Evolutionary conservation across 1,140 invertebrate genomes (phyloP).

Genomic region (Trichonephila clavipes): DNA sequence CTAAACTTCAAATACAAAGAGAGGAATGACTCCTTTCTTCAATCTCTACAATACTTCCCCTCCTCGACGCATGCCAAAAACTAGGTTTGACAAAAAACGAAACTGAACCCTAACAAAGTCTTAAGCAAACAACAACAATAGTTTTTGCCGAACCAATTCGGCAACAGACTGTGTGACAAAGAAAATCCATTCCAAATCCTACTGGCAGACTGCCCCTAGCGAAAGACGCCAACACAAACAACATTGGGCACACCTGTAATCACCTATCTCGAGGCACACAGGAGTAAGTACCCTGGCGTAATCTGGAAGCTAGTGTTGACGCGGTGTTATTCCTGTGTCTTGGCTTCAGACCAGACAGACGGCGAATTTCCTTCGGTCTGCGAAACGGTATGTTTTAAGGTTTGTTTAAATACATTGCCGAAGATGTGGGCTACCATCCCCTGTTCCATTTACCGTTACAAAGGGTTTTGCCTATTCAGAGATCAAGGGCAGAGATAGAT

Average conservation of each 20-base stretch:
- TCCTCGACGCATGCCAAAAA: no score
- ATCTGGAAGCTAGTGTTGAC: slow-evolving; percentile 31
- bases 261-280: not conserved
- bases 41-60: no score
- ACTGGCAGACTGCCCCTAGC: not conserved
- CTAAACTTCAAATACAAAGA: no score
- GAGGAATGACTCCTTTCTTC: no score
- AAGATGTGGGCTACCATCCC: no score
- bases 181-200: not conserved
- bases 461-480: not conserved
- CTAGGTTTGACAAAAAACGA: not conserved
- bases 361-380: not conserved
- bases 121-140: not conserved
- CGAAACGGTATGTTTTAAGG: not conserved
- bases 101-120: not conserved
- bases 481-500: not conserved
- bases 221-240: not conserved
- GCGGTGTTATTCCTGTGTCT: slow-evolving; percentile 11
- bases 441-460: not conserved
- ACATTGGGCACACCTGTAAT: not conserved
- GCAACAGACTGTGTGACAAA: not conserved
- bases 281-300: not conserved
- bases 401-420: not conserved
- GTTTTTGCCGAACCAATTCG: no score
- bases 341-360: not conserved